A percentile compares a stretch with the other conserved stretches of the same genome.
Evolutionary conservation across 2,888 invertebrate genomes (phyloP).

Genomic region (Agrotis segetum): DNA sequence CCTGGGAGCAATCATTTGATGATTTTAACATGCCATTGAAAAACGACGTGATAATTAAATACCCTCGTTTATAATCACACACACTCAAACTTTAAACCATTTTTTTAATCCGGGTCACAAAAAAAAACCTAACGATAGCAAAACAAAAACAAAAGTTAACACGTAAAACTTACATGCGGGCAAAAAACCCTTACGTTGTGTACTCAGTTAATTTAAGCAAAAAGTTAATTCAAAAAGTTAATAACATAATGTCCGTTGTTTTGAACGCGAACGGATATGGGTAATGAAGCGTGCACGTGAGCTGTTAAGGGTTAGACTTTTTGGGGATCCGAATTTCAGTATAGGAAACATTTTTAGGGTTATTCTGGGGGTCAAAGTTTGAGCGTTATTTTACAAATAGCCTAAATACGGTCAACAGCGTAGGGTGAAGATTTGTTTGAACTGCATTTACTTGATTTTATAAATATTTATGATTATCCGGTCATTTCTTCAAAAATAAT

Average conservation of each 20-base stretch:
- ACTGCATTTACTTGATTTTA: too few species aligned
- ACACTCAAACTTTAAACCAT: background rate
- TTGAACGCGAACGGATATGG: constrained; percentile 57
- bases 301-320: constrained; percentile 52
- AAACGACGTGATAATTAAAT: constrained; percentile 1
- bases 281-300: constrained; percentile 64
- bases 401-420: too few species aligned
- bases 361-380: too few species aligned
- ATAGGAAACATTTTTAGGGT: background rate
- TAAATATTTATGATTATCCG: too few species aligned
- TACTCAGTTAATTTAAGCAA: constrained; percentile 60
- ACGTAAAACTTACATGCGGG: constrained; percentile 45
- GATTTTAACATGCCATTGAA: too few species aligned
- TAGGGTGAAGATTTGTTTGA: too few species aligned
- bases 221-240: constrained; percentile 67
- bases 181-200: constrained; percentile 42
- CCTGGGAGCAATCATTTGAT: too few species aligned
- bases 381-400: too few species aligned
- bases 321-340: background rate
- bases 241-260: constrained; percentile 63
- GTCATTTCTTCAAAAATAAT: too few species aligned
- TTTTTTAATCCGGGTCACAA: background rate
- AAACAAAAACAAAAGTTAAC: constrained; percentile 41
- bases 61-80: background rate
- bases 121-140: constrained; percentile 2